Evolutionary conservation across 2,797 vertebrate genomes (phyloP).

Genomic region (Gallirallus australis): DNA sequence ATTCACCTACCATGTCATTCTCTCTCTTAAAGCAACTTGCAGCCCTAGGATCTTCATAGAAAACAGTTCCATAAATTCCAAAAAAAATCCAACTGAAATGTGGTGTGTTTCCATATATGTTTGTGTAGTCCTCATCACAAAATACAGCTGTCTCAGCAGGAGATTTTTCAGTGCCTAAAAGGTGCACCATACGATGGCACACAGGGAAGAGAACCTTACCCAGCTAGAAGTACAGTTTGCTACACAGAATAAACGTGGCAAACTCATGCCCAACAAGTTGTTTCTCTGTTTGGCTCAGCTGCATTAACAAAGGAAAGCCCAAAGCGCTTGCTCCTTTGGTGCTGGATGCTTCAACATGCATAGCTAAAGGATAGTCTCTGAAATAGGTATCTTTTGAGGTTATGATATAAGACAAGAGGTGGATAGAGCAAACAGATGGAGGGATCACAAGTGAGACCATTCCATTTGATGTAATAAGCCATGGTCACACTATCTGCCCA

Average conservation of each 20-base stretch:
- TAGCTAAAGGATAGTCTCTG: neutral
- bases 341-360: neutral
- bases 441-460: neutral
- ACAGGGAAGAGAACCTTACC: neutral
- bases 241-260: slow-evolving; percentile 1
- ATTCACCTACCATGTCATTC: neutral
- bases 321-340: neutral
- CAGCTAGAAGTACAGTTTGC: slow-evolving; percentile 42
- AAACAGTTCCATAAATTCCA: slow-evolving; percentile 20
- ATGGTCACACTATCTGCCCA: slow-evolving; percentile 9
- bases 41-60: neutral
- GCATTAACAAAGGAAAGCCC: neutral
- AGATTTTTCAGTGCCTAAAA: slow-evolving; percentile 11
- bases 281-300: slow-evolving; percentile 29
- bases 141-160: slow-evolving; percentile 21
- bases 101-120: neutral
- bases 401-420: neutral
- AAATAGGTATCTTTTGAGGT: neutral
- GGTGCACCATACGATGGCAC: neutral
- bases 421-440: slow-evolving; percentile 16
- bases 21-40: neutral
- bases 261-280: slow-evolving; percentile 18
- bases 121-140: neutral
- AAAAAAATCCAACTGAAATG: neutral
- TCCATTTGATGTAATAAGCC: neutral